Evolutionary conservation across 2,797 vertebrate genomes (phyloP).

Genomic region (Chelonia mydas): DNA sequence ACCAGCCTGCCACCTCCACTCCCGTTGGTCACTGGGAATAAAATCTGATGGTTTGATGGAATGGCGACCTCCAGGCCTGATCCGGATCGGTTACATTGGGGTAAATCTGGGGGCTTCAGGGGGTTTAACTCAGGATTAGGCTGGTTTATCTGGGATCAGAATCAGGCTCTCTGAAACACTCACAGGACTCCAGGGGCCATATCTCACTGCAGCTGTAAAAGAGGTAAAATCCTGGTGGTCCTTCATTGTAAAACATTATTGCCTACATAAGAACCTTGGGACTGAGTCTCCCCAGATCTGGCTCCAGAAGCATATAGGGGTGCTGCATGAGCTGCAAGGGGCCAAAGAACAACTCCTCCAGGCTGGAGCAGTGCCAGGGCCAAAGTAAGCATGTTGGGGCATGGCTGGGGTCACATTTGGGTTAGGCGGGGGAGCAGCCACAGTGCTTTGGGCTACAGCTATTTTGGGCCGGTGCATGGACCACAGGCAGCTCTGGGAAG

Average conservation of each 20-base stretch:
- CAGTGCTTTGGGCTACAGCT: not conserved
- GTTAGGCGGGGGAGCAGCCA: not conserved
- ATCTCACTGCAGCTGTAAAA: not conserved
- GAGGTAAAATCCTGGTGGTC: not conserved
- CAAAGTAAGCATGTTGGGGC: not conserved
- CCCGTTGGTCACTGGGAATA: not conserved
- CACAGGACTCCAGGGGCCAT: not conserved
- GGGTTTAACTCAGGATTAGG: not conserved
- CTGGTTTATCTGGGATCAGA: not conserved
- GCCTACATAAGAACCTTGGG: not conserved
- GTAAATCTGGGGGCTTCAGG: not conserved
- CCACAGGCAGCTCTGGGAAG: not conserved
- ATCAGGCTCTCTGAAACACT: not conserved
- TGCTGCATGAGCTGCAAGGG: not conserved
- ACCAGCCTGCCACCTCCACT: not conserved
- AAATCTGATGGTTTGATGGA: not conserved
- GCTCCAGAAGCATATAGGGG: not conserved
- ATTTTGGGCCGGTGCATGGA: not conserved
- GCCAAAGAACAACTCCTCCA: too few species aligned
- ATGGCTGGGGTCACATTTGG: not conserved
- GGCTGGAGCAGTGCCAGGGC: too few species aligned
- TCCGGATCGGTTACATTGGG: not conserved
- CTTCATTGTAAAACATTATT: not conserved
- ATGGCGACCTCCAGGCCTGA: not conserved
- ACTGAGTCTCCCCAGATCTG: not conserved